These are phyloP conservation scores for Phasianus colchicus DNA, from an alignment of 2,113 vertebrate species.

Conservation along the genomic window DNA sequence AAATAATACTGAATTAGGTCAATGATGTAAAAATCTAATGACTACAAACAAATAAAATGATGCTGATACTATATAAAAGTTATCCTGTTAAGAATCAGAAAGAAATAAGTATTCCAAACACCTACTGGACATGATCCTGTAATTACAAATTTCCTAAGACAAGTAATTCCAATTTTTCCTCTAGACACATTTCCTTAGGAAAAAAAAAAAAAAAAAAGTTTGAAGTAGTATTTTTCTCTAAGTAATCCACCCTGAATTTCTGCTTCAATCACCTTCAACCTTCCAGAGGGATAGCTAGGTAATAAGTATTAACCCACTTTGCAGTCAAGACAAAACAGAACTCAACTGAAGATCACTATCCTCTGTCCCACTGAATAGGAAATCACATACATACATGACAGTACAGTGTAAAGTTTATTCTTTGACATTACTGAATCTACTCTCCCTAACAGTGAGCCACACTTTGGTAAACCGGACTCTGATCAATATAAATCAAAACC, in stretches of 20 bases:
- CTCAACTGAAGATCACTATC: not conserved
- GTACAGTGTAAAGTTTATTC: not conserved
- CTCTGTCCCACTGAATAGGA: not conserved
- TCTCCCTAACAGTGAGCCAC: fast-evolving
- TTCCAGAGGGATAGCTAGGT: not conserved
- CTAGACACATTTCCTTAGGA: no score
- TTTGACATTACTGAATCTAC: not conserved
- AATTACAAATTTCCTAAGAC: not conserved
- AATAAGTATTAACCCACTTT: not conserved
- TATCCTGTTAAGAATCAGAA: not conserved
- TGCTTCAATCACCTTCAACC: not conserved
- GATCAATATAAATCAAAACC: not conserved
- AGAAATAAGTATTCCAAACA: not conserved
- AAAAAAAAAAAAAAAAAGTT: no score
- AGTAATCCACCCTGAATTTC: not conserved
- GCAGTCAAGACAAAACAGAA: not conserved
- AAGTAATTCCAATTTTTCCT: not conserved
- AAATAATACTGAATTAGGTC: not conserved
- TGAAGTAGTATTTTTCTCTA: not conserved
- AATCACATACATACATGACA: not conserved
- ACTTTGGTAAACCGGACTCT: not conserved
- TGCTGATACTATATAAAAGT: not conserved
- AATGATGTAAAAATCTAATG: not conserved
- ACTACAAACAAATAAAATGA: not conserved
- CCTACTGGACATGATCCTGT: not conserved